These are phyloP conservation scores for Lepidocyrtoides sp. DNA, from an alignment of 2,888 invertebrate genomes.

Conservation along the genomic window DNA sequence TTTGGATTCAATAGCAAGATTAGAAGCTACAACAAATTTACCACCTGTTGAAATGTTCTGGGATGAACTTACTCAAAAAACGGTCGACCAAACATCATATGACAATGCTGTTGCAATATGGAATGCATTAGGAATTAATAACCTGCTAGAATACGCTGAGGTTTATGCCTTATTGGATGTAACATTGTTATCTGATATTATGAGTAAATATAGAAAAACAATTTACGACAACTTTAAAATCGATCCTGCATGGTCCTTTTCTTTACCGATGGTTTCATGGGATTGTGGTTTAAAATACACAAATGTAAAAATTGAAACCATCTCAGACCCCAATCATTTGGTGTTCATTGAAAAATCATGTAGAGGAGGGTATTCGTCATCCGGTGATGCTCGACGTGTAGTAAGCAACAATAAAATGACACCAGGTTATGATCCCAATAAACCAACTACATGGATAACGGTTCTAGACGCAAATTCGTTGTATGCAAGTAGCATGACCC, in stretches of 20 bases:
- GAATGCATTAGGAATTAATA: not conserved
- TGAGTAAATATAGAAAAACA: not conserved
- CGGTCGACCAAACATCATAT: not conserved
- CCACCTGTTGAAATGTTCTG: not conserved
- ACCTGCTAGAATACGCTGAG: not conserved
- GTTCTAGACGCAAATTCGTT: conserved; percentile 2
- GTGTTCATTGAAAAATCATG: not conserved
- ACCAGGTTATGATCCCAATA: not conserved
- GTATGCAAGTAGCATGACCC: not conserved
- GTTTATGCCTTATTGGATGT: not conserved
- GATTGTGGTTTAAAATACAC: conserved; percentile 18
- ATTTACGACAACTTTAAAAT: conserved; percentile 10
- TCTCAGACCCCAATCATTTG: not conserved
- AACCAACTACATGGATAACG: conserved; percentile 22
- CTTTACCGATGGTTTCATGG: not conserved
- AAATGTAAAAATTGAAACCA: conserved; percentile 12
- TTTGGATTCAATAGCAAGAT: not conserved
- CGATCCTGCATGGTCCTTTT: not conserved
- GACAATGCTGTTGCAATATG: not conserved
- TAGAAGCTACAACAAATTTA: not conserved
- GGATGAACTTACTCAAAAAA: not conserved
- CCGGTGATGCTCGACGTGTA: not conserved
- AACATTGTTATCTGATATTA: not conserved
- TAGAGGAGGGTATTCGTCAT: not conserved
- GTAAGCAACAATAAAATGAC: not conserved